Evolutionary conservation across 2,113 vertebrate species (phyloP).

Genomic region (Dicerorhinus sumatrensis): DNA sequence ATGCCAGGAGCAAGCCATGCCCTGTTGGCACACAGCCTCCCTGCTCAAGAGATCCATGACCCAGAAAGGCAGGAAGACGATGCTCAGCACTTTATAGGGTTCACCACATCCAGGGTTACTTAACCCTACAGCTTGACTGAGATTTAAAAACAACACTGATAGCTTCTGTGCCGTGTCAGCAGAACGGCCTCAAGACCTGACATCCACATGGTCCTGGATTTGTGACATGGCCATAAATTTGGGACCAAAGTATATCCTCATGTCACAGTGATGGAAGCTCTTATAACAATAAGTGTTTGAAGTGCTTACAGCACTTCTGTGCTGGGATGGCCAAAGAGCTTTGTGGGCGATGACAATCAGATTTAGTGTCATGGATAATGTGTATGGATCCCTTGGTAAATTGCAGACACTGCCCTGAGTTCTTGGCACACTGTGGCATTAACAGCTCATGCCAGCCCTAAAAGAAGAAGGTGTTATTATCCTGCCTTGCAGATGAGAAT

Average conservation of each 20-base stretch:
- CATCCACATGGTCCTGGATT: not conserved
- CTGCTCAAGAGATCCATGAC: accelerated
- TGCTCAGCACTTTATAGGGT: accelerated
- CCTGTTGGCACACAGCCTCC: accelerated
- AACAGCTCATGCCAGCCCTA: not conserved
- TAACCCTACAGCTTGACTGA: not conserved
- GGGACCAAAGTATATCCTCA: accelerated
- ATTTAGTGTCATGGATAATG: accelerated
- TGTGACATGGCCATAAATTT: accelerated
- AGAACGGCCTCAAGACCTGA: too few species aligned
- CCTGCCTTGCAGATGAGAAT: too few species aligned
- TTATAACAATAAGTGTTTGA: too few species aligned
- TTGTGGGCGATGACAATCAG: accelerated
- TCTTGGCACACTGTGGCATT: not conserved
- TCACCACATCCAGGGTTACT: accelerated
- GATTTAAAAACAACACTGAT: not conserved
- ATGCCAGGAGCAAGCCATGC: too few species aligned
- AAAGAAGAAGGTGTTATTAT: not conserved
- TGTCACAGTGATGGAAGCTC: accelerated
- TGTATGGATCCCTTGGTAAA: not conserved
- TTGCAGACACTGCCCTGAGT: accelerated
- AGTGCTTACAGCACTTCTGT: accelerated
- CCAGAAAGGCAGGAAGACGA: not conserved
- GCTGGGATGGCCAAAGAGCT: too few species aligned
- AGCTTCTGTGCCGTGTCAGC: not conserved